These are phyloP conservation scores for Euthynnus affinis DNA, from an alignment of 2,797 vertebrate genomes.

Conservation along the genomic window DNA sequence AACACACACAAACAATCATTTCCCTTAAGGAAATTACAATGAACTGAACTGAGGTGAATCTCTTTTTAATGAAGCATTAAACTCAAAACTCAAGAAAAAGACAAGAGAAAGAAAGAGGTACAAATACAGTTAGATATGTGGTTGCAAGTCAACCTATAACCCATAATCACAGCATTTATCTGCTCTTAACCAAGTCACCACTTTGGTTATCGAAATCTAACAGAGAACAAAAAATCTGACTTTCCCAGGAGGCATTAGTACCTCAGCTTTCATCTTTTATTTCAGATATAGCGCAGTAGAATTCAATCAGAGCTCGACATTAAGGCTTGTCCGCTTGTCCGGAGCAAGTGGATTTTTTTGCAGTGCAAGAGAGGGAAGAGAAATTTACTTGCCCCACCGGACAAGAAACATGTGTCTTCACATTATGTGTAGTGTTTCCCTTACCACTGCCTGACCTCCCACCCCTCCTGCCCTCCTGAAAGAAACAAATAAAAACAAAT, in stretches of 20 bases:
- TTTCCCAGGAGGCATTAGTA: not conserved
- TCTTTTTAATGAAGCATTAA: not conserved
- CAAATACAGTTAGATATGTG: too few relatives aligned
- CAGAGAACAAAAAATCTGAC: not conserved
- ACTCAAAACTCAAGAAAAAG: too few relatives aligned
- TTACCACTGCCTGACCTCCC: too few relatives aligned
- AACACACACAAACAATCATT: not conserved
- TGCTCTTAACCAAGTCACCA: not conserved
- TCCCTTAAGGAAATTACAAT: not conserved
- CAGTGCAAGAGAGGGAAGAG: too few relatives aligned
- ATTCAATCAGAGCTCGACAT: too few relatives aligned
- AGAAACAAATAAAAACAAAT: too few relatives aligned
- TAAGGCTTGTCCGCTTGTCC: too few relatives aligned
- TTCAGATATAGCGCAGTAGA: not conserved
- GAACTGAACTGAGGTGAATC: constrained; percentile 1
- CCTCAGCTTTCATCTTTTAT: not conserved
- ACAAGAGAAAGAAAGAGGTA: not conserved
- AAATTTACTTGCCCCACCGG: too few relatives aligned
- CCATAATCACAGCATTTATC: not conserved
- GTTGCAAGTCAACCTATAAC: not conserved
- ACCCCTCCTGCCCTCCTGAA: too few relatives aligned
- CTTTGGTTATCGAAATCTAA: not conserved
- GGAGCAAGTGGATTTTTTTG: too few relatives aligned
- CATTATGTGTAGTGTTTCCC: too few relatives aligned
- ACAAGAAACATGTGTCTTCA: too few relatives aligned